phyloP scores from a whole-genome alignment of 2,797 vertebrate genomes.

The Scolopax rusticola region DNA sequence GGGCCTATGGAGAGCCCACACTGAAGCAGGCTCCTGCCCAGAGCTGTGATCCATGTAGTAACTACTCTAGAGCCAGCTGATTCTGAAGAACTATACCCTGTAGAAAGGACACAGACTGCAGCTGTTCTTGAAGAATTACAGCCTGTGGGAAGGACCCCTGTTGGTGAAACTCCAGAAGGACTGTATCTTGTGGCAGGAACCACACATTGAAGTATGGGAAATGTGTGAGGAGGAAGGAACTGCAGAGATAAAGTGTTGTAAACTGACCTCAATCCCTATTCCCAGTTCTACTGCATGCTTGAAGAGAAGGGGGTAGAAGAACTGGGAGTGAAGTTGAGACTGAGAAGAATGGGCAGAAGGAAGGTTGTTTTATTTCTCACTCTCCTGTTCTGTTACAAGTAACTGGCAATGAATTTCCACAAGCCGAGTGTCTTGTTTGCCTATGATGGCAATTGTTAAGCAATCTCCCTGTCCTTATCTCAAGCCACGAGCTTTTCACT shows the following conservation, averaged over 20 bases:
- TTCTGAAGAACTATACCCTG: background rate
- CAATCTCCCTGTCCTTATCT: background rate
- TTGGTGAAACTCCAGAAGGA: background rate
- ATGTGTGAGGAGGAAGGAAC: background rate
- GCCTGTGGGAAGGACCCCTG: background rate
- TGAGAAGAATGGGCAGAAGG: background rate
- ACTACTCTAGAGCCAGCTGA: accelerated
- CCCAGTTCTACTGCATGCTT: accelerated
- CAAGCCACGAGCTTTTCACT: background rate
- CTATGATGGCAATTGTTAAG: background rate
- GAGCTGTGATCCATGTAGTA: background rate
- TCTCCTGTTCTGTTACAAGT: background rate
- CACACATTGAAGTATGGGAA: accelerated
- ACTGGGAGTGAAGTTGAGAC: background rate
- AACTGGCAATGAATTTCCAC: background rate
- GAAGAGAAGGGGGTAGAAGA: background rate
- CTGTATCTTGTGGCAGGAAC: background rate
- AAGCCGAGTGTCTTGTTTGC: background rate
- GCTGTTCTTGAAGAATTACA: background rate
- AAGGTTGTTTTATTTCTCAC: background rate
- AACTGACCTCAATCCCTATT: background rate
- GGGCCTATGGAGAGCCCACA: background rate
- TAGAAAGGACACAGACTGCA: background rate
- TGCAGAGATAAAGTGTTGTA: background rate
- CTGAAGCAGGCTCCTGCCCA: background rate